Conservation (phyloP, 2,888 invertebrate genomes). For the Lepidochitona cinerea region DNA sequence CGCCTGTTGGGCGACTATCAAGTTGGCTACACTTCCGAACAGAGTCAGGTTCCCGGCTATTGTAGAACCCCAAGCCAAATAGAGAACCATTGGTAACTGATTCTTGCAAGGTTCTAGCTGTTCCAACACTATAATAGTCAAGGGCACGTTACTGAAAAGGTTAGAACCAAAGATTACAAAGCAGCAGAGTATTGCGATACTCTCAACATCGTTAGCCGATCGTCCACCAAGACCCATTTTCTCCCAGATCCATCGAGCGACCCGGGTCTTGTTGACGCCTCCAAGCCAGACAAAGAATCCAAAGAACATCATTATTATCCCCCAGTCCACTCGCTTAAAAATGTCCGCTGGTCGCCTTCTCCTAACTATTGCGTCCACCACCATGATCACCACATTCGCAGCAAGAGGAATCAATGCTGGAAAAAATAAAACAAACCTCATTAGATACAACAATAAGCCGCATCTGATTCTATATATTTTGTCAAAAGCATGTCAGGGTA, state of each 20-base stretch:
- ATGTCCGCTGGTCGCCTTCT: constrained; percentile 15
- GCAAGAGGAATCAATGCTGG: constrained; percentile 37
- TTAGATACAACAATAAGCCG: too few relatives aligned
- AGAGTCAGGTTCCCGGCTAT: constrained; percentile 42
- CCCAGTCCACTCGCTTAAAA: constrained; percentile 35
- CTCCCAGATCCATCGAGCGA: constrained; percentile 33
- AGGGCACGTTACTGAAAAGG: constrained; percentile 40
- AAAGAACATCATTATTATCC: constrained; percentile 37
- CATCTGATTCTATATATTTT: too few relatives aligned
- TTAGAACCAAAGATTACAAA: constrained; percentile 38
- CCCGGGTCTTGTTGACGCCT: constrained; percentile 34
- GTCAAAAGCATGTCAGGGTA: too few relatives aligned
- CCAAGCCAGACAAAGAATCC: constrained; percentile 40
- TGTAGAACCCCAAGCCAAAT: constrained; percentile 37
- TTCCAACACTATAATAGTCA: constrained; percentile 36
- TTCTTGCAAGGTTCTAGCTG: constrained; percentile 32
- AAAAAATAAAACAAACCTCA: constrained; percentile 7
- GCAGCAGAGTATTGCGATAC: constrained; percentile 17
- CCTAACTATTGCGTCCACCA: constrained; percentile 32
- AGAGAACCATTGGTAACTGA: constrained; percentile 32
- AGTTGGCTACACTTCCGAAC: constrained; percentile 40
- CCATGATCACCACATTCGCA: constrained; percentile 27
- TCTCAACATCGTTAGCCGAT: constrained; percentile 1
- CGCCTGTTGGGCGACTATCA: constrained; percentile 37
- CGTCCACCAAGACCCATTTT: constrained; percentile 20